Evolutionary conservation across 2,888 invertebrate species (phyloP).

Genomic region (Deilephila elpenor): DNA sequence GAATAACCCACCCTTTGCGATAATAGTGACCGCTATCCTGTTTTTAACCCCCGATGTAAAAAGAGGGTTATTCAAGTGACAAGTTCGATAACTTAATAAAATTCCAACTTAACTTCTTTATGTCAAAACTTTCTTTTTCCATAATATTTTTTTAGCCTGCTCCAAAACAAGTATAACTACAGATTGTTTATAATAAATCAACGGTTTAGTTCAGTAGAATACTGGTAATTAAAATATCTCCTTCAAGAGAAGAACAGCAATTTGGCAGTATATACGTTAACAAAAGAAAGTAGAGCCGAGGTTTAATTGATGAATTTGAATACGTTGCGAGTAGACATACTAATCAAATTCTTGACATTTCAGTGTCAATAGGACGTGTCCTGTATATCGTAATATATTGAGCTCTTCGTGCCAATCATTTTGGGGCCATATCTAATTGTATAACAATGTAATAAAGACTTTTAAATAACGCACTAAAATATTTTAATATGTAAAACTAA

Average conservation of each 20-base stretch:
- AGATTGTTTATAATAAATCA: too few relatives aligned
- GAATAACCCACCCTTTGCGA: too few relatives aligned
- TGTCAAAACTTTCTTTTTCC: too few relatives aligned
- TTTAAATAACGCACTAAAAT: neutral
- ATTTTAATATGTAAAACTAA: too few relatives aligned
- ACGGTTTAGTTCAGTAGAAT: too few relatives aligned
- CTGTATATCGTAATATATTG: neutral
- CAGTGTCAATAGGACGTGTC: conserved; percentile 5
- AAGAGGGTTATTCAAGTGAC: too few relatives aligned
- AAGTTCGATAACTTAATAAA: too few relatives aligned
- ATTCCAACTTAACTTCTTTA: too few relatives aligned
- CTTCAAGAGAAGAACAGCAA: neutral
- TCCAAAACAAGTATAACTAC: too few relatives aligned
- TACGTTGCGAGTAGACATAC: neutral
- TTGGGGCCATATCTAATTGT: neutral
- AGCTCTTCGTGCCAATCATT: neutral
- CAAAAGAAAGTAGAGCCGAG: neutral
- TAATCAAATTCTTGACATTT: conserved; percentile 15
- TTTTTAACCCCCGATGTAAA: too few relatives aligned
- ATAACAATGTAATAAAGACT: conserved; percentile 4
- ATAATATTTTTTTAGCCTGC: too few relatives aligned
- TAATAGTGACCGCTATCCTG: too few relatives aligned
- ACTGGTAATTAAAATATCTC: neutral
- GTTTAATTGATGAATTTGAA: conserved; percentile 19
- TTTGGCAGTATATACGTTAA: neutral